Base-by-base conservation (phyloP, 92 coral and sea anemone genomes). In the Epizoanthus ramosus region DNA sequence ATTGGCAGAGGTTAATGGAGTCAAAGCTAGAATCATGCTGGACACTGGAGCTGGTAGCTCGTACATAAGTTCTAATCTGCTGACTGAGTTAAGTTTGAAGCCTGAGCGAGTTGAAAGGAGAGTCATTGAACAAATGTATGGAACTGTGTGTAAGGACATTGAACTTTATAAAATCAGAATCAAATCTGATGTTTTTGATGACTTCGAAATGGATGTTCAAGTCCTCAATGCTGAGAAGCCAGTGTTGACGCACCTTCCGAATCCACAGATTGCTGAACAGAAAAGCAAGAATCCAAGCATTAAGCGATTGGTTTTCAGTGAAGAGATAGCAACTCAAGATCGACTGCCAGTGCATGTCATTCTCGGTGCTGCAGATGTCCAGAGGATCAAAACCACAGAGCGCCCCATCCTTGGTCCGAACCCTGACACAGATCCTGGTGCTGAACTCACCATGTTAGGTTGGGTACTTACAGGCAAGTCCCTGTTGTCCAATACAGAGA, bases 21-120 rank as follows among this genome's bases (percentile, higher is more conserved):
- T 86, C 65, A 74, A 70, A 23, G 87, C 90, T 15, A 60, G 80
- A 6, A 83, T 86, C 18, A 83, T 90, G 88, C 86, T 90, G 1
- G 87, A 90, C 79, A 90, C 63, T 31, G 93, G 89, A 71, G 92
- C 92, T 33, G 83, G 93, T n/a, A n/a, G n/a, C n/a, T n/a, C n/a
- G n/a, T n/a, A n/a, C n/a, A n/a, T n/a, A n/a, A n/a, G n/a, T n/a
- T n/a, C n/a, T n/a, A n/a, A n/a, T n/a, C n/a, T n/a, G n/a, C n/a
- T n/a, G n/a, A n/a, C n/a, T n/a, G n/a, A n/a, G n/a, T n/a, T n/a
- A n/a, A n/a, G n/a, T n/a, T n/a, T n/a, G n/a, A n/a, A n/a, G n/a
- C n/a, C n/a, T 4, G n/a, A n/a, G n/a, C n/a, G n/a, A n/a, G n/a
- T n/a, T n/a, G n/a, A n/a, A n/a, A n/a, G n/a, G n/a, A n/a, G n/a